These are phyloP conservation scores for Lacerta agilis DNA, from an alignment of 2,797 vertebrate species.

Conservation along the genomic window DNA sequence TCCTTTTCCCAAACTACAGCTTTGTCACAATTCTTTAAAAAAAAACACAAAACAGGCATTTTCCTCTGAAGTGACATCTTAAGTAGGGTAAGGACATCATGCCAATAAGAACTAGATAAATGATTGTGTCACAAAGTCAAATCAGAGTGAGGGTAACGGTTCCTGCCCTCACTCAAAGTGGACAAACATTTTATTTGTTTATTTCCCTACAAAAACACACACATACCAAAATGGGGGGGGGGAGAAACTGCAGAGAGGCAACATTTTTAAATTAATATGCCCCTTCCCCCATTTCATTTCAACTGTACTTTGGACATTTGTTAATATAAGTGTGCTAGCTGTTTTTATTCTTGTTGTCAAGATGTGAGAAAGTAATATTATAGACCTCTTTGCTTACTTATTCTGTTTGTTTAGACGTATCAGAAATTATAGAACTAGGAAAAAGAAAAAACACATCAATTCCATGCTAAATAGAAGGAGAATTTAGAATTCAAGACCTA, in stretches of 20 bases:
- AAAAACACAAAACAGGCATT: not conserved
- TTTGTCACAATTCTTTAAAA: not conserved
- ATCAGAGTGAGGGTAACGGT: not conserved
- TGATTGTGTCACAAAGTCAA: not conserved
- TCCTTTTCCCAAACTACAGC: not conserved
- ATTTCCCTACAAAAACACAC: too few relatives aligned
- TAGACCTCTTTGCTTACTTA: not conserved
- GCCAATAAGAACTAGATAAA: not conserved
- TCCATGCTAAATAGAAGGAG: not conserved
- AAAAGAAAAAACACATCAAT: not conserved
- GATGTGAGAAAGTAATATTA: not conserved
- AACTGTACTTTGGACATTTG: not conserved
- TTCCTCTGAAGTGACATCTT: not conserved
- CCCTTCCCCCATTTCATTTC: not conserved
- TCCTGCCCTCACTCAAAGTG: not conserved
- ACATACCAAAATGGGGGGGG: not conserved
- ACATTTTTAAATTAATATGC: not conserved
- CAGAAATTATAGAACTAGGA: not conserved
- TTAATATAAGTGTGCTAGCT: not conserved
- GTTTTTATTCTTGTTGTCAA: not conserved
- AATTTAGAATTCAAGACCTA: not conserved
- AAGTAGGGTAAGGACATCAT: not conserved
- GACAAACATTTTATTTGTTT: not conserved
- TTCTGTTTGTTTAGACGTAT: slow-evolving; percentile 4
- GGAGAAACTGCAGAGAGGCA: not conserved